Conservation (phyloP, 2,888 invertebrate species). For the Agonopterix alstromeriana region DNA sequence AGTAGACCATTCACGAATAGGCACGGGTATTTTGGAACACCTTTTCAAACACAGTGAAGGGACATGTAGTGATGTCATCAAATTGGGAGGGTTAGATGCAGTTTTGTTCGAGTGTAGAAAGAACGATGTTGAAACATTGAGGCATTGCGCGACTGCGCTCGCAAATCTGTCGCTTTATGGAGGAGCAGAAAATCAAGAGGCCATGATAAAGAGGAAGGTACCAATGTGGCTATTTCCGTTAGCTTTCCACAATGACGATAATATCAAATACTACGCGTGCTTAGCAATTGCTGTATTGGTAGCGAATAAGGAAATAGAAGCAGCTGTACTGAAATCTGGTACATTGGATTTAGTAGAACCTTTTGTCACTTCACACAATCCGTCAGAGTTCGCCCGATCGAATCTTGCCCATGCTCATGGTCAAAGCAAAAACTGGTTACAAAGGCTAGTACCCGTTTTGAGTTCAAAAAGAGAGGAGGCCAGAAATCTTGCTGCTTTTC, state of each 20-base stretch:
- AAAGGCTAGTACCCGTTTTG: slow-evolving; percentile 93
- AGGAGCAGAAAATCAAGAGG: slow-evolving; percentile 97
- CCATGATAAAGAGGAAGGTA: slow-evolving; percentile 96
- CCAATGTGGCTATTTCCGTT: slow-evolving; percentile 98
- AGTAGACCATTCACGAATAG: slow-evolving; percentile 89
- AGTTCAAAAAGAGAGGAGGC: slow-evolving; percentile 97
- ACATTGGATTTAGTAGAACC: slow-evolving; percentile 97
- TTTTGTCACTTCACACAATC: slow-evolving; percentile 95
- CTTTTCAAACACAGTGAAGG: slow-evolving; percentile 97
- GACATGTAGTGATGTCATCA: slow-evolving; percentile 95
- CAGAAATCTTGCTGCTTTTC: slow-evolving; percentile 96
- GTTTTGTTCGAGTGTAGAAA: slow-evolving; percentile 96
- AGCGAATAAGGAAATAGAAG: slow-evolving; percentile 98
- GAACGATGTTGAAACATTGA: slow-evolving; percentile 92
- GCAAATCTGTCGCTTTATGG: slow-evolving; percentile 98
- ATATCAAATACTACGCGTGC: slow-evolving; percentile 98
- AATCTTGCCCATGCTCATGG: slow-evolving; percentile 96
- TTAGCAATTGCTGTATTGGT: slow-evolving; percentile 97
- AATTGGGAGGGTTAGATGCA: slow-evolving; percentile 94
- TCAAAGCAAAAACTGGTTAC: slow-evolving; percentile 96
- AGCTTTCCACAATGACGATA: slow-evolving; percentile 97
- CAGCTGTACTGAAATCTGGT: slow-evolving; percentile 96
- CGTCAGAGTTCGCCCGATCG: slow-evolving; percentile 95
- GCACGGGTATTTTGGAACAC: slow-evolving; percentile 94
- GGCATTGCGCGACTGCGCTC: slow-evolving; percentile 97